phyloP scores from a whole-genome alignment of 1,140 invertebrate genomes.

The Aporrectodea caliginosa region DNA sequence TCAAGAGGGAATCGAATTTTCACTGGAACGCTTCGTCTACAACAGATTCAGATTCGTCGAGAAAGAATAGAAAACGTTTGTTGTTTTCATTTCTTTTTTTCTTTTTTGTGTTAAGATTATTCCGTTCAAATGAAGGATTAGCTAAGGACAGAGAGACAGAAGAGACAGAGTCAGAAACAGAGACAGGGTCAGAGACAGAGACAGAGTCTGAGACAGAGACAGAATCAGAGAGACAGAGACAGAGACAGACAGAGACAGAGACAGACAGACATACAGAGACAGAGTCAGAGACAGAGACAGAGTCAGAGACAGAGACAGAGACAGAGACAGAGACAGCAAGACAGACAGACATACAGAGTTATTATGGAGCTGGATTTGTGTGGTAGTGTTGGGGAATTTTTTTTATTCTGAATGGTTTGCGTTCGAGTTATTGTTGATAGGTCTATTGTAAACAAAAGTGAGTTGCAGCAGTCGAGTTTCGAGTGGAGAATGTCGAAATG shows the following conservation, averaged over 20 bases:
- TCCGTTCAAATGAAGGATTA: too few species aligned
- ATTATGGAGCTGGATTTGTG: background rate
- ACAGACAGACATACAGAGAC: background rate
- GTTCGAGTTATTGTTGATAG: background rate
- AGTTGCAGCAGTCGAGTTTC: too few species aligned
- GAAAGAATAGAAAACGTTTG: too few species aligned
- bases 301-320: background rate
- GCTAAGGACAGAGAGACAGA: background rate
- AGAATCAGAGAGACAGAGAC: background rate
- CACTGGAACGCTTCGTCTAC: too few species aligned
- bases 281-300: too few species aligned
- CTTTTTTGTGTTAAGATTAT: too few species aligned
- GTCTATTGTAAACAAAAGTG: too few species aligned
- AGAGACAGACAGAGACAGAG: background rate
- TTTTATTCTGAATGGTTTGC: background rate
- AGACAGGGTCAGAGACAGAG: background rate
- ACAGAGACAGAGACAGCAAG: background rate
- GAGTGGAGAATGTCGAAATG: too few species aligned
- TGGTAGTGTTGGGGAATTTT: background rate
- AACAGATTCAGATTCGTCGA: too few species aligned
- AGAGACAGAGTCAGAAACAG: background rate
- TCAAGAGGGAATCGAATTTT: too few species aligned
- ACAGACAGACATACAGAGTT: background rate
- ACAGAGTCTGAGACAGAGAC: background rate
- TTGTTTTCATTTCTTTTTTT: too few species aligned